phyloP scores from a whole-genome alignment of 2,888 invertebrate genomes.

The Athalia rosae region DNA sequence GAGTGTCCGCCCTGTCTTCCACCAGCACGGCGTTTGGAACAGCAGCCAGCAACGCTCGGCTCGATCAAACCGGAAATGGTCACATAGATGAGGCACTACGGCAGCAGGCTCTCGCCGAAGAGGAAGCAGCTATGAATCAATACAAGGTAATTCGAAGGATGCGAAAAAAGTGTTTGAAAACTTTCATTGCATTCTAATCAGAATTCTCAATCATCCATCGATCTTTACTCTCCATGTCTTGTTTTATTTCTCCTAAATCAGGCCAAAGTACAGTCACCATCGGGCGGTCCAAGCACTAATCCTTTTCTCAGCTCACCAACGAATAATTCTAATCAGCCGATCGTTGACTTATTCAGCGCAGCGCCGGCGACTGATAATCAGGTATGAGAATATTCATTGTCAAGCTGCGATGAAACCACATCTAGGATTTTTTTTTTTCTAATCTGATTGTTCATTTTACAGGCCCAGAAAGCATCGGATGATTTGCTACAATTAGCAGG shows the following conservation, averaged over 20 bases:
- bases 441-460: constrained; percentile 42
- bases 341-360: constrained; percentile 88
- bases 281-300: constrained; percentile 83
- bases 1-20: constrained; percentile 90
- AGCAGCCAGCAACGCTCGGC: constrained; percentile 84
- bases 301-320: constrained; percentile 88
- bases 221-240: constrained; percentile 17
- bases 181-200: neutral
- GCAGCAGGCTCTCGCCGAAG: constrained; percentile 93
- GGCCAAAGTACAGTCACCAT: constrained; percentile 88
- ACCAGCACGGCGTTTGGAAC: constrained; percentile 92
- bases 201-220: constrained; percentile 41
- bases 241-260: constrained; percentile 63
- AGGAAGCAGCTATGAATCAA: constrained; percentile 96
- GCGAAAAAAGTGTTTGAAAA: neutral
- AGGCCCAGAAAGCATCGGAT: constrained; percentile 84
- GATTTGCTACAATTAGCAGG: constrained; percentile 88
- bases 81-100: constrained; percentile 89
- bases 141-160: constrained; percentile 83
- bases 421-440: constrained; percentile 29
- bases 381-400: constrained; percentile 55
- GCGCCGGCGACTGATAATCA: constrained; percentile 72
- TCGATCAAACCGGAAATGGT: constrained; percentile 81
- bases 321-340: constrained; percentile 75
- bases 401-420: neutral